Base-by-base conservation (phyloP, 1,140 invertebrate species). In the Planococcus citri region DNA sequence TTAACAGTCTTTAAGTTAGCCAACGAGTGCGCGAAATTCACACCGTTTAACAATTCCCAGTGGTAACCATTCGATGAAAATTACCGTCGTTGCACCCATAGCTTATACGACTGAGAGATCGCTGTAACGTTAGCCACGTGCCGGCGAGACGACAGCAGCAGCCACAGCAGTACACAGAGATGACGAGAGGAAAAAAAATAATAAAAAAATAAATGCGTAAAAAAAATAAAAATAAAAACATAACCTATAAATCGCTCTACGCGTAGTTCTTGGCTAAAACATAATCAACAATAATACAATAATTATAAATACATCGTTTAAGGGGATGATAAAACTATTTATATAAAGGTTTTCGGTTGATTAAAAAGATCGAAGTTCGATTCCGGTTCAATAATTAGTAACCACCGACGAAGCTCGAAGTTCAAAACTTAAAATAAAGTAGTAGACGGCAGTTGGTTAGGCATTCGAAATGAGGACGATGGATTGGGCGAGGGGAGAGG, bases 191-290 rank as follows among this genome's bases (percentile, higher is more conserved):
- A 64, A 64, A 25, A 64, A 64, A 64, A 64, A 64, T 25, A 64
- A 64, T 24, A 64, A 64, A 64, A 24, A 64, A 64, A 64, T 24
- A 24, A 4, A 9, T 17, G 20, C 4, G 60, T 24, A 58, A 64
- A 60, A 60, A 60, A 60, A 60, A 60, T 20, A 60, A 60, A 60
- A 60, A 60, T 60, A 60, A 60, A n/a, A n/a, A 58, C 4, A 64
- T 51, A 51, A 6, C 41, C 41, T 51, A 51, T 51, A 14, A 20
- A 33, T 33, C 41, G 41, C 41, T n/a, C 17, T 51, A 51, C 6
- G 41, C 41, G 41, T 51, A 51, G 41, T 51, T 51, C 41, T 51
- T 51, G 6, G 17, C 41, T 51, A 51, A 20, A 51, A 51, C 41
- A 51, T 51, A 51, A 51, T 51, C 41, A 51, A 51, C 41, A 51